Conservation (phyloP, 2,797 vertebrate species). For the Onychomys arenicola region DNA sequence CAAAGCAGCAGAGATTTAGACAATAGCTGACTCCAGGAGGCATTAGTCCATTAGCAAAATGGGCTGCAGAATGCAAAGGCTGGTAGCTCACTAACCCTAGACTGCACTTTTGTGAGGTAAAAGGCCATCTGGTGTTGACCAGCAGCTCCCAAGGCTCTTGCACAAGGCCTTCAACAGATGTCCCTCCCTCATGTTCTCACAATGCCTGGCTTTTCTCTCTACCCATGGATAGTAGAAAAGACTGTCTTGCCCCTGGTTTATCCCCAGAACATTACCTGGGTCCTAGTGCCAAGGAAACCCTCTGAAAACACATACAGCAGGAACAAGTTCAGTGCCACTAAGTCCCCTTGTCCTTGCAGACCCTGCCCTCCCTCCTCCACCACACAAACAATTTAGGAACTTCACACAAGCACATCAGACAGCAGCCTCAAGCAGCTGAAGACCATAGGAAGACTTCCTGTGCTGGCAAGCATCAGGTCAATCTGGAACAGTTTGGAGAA, state of each 20-base stretch:
- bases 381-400: not conserved
- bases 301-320: not conserved
- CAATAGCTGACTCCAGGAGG: not conserved
- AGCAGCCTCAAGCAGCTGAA: not conserved
- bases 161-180: not conserved
- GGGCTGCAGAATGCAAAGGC: not conserved
- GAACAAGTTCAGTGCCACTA: not conserved
- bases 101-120: not conserved
- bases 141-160: not conserved
- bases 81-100: not conserved
- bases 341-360: not conserved
- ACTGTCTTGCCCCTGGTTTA: not conserved
- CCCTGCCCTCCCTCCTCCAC: not conserved
- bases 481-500: not conserved
- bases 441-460: not conserved
- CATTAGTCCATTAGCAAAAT: conserved; percentile 30
- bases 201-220: not conserved
- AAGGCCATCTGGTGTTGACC: conserved; percentile 7
- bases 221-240: not conserved
- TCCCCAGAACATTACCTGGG: not conserved
- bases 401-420: not conserved
- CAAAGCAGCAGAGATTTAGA: not conserved
- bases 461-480: not conserved
- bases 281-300: not conserved
- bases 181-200: no score